These are phyloP conservation scores for Setophaga petechia DNA, from an alignment of 2,113 vertebrate genomes.

Conservation along the genomic window DNA sequence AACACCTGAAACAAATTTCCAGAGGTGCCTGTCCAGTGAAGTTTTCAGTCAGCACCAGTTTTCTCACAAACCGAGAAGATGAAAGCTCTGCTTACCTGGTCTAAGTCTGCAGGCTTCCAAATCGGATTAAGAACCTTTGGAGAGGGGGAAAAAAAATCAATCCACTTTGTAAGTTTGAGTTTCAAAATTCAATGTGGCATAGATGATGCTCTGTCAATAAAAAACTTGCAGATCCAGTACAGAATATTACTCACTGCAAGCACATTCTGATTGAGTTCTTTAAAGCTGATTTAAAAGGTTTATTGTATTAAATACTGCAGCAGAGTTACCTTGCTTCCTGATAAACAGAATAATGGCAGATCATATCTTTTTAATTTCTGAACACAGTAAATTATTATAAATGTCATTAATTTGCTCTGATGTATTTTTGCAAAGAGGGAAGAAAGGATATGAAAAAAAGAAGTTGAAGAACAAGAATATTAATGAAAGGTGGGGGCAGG, in stretches of 20 bases:
- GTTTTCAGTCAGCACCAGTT: neutral
- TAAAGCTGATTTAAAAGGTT: slow-evolving; percentile 60
- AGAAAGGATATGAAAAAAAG: neutral
- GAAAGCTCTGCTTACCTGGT: slow-evolving; percentile 14
- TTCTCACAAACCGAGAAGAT: neutral
- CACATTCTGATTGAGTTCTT: slow-evolving; percentile 25
- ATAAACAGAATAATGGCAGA: neutral
- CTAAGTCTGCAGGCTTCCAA: neutral
- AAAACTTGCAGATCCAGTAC: neutral
- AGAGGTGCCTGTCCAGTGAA: neutral
- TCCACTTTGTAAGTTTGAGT: neutral
- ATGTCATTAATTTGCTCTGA: neutral
- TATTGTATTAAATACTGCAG: slow-evolving; percentile 22
- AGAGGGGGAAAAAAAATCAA: neutral
- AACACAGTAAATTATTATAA: neutral
- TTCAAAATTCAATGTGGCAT: neutral
- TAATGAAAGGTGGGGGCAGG: slow-evolving; percentile 41
- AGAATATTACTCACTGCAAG: slow-evolving; percentile 1
- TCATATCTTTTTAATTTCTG: neutral
- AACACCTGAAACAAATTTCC: neutral
- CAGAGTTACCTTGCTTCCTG: neutral
- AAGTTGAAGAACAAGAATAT: neutral
- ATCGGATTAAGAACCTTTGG: neutral
- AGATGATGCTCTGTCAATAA: neutral
- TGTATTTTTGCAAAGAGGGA: neutral